Evolutionary conservation across 2,113 vertebrate species (phyloP), one percentile per base, ranked within the genome.

Genomic region (Platichthys stellatus): DNA sequence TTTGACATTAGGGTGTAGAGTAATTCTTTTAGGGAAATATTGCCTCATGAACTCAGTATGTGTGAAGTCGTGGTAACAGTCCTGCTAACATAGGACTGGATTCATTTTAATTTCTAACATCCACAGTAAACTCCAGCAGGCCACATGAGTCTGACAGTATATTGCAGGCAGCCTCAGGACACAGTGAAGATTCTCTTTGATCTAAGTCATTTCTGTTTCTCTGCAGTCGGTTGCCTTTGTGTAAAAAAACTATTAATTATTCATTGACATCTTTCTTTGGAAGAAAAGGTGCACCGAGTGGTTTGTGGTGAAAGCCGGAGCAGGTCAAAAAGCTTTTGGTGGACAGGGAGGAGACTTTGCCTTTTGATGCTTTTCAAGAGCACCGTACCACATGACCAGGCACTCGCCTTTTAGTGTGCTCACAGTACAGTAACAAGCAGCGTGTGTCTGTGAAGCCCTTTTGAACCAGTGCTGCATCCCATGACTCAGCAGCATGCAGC

Each of bases 401-500:
- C 61, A 24, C 18, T 70, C 66, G 28, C 23, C 40, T 53, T 24
- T 24, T 62, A 38, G 20, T 69, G 49, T 35, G 62, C 35, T 61
- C 40, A 43, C 57, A 61, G 70, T 18, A 35, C 35, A 57, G 63
- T 21, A 70, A 26, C 26, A 28, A 0, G 9, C 18, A 6, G 2
- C 58, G 21, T 65, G 20, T 71, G 56, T 58, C 51, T 38, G 57
- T 53, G 59, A 67, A 24, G 59, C 61, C 63, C 31, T 17, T 58
- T 23, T 51, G 13, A 84, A 58, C 35, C 26, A 23, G 12, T 21
- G 51, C 59, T 60, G 54, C 69, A 73, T 58, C 15, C 43, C 49
- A 68, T 91, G 89, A 93, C 76, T 91, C 88, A 90, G 90, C 90
- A 86, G 83, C 85, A 87, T 72, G 72, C 63, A 56, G 74, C 75